phyloP scores from a whole-genome alignment of 2,888 invertebrate species.

The Erebia ligea region DNA sequence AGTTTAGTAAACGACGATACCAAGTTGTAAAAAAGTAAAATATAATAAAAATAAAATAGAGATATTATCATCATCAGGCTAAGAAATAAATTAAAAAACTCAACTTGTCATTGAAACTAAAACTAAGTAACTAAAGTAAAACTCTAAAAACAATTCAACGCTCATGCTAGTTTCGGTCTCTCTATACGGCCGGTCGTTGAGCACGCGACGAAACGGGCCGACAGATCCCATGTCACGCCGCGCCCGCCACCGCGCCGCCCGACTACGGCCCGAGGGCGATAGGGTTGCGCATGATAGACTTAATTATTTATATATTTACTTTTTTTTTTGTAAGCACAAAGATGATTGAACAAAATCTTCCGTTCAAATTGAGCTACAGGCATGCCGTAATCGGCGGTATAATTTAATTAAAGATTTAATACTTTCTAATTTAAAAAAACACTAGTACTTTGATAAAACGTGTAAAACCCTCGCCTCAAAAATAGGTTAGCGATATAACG shows the following conservation, averaged over 20 bases:
- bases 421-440: too few relatives aligned
- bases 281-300: conserved; percentile 34
- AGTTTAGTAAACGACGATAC: not conserved
- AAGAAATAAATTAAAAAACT: conserved; percentile 3
- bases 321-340: not conserved
- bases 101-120: not conserved
- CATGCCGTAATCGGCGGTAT: too few relatives aligned
- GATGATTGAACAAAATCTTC: too few relatives aligned
- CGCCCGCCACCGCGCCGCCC: conserved; percentile 43
- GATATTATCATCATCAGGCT: not conserved
- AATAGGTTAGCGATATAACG: too few relatives aligned
- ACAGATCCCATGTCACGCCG: conserved; percentile 55
- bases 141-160: not conserved
- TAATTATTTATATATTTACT: conserved; percentile 13
- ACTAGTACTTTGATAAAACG: too few relatives aligned
- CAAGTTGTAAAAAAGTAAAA: not conserved
- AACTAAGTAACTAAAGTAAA: not conserved
- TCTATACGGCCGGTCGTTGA: conserved; percentile 43
- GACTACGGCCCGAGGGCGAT: conserved; percentile 27
- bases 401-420: too few relatives aligned
- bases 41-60: not conserved
- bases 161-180: conserved; percentile 36
- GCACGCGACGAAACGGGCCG: conserved; percentile 60
- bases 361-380: too few relatives aligned
- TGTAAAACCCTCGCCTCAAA: too few relatives aligned